These are phyloP conservation scores for Aphelinus certus DNA, from an alignment of 1,140 invertebrate genomes.

Conservation along the genomic window DNA sequence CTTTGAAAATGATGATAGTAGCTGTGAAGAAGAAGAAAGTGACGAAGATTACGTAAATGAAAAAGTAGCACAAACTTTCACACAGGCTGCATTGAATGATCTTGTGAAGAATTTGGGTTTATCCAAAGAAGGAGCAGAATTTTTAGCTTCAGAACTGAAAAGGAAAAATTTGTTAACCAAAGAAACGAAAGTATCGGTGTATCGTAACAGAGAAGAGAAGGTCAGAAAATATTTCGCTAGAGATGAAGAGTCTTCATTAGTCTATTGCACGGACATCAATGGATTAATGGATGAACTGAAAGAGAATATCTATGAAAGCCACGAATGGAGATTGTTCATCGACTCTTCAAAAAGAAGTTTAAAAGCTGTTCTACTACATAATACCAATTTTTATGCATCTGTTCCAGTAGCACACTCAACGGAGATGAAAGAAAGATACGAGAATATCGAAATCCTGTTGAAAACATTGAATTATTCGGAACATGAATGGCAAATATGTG, in stretches of 20 bases:
- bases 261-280: constrained; percentile 13
- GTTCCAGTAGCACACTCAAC: constrained; percentile 8
- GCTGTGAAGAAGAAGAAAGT: constrained; percentile 42
- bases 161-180: not conserved
- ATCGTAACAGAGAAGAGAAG: constrained; percentile 36
- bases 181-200: constrained; percentile 34
- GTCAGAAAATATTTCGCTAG: constrained; percentile 39
- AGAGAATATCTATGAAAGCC: not conserved
- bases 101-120: constrained; percentile 46
- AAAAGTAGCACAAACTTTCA: not conserved
- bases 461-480: too few relatives aligned
- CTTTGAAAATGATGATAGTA: too few relatives aligned
- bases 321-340: constrained; percentile 22
- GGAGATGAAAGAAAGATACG: not conserved
- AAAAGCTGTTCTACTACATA: constrained; percentile 3
- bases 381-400: constrained; percentile 3
- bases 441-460: not conserved
- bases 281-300: constrained; percentile 22
- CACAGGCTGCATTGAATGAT: constrained; percentile 48
- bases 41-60: not conserved
- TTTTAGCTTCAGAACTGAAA: constrained; percentile 44
- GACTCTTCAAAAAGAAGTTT: constrained; percentile 7
- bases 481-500: too few relatives aligned
- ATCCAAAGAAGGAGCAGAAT: constrained; percentile 45
- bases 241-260: constrained; percentile 3